Base-by-base conservation (phyloP, 2,113 vertebrate genomes). In the Dicaeum eximium region DNA sequence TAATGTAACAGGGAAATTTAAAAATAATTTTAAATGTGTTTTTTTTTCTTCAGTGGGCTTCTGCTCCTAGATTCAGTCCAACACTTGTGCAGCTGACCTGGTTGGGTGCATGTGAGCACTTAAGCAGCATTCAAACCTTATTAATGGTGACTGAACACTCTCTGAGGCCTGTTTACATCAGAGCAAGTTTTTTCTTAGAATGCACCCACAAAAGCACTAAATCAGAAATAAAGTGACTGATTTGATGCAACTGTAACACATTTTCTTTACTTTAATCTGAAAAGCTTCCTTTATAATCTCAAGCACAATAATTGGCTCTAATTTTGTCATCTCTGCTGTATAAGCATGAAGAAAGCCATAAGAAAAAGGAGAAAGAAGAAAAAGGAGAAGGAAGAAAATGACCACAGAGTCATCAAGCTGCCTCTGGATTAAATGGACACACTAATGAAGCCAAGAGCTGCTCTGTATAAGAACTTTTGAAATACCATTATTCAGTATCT, bases 1-100 rank as follows among this genome's bases (percentile, higher is more conserved):
- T 9, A 71, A 74, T 0, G 0, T 42, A 40, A 45, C 8, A n/a
- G 20, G 28, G 37, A 78, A 8, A 3, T 3, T 4, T 33, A 3
- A 37, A 48, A 37, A 30, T 37, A 2, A 47, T 40, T 65, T 80
- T 61, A 51, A 38, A 81, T 15, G 21, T 2, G 33, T 4, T 9
- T 74, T 80, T 61, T 37, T 57, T 25, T 21, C 58, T 44, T 92
- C 53, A 35, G 0, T 47, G 21, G 4, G 16, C 18, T 53, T 83
- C 53, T 65, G 15, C 40, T 79, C 42, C 45, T 61, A 80, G 19
- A 75, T 38, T 60, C 13, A 44, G 33, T 7, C 23, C 42, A 62
- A 51, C 28, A 24, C 33, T 27, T 25, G 4, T 50, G 20, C 51
- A 82, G 44, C 27, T 64, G 48, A 82, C 17, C 28, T 79, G 42